phyloP scores from a whole-genome alignment of 2,113 vertebrate genomes.

The Lipophrys pholis region DNA sequence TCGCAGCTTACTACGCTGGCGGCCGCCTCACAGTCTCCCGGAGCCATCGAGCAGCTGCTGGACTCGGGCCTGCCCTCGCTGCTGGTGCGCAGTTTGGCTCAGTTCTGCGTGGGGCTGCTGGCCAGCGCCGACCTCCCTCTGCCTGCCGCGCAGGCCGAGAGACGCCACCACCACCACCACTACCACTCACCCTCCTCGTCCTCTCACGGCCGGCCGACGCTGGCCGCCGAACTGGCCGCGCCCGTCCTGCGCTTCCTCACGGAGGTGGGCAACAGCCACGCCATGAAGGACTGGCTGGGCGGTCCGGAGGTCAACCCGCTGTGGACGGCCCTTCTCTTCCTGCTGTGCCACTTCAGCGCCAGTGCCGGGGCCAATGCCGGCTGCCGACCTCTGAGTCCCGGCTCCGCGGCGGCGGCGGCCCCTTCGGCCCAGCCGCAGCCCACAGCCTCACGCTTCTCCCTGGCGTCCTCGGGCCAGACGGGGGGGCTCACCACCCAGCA shows the following conservation, averaged over 20 bases:
- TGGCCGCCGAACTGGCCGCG: slow-evolving; percentile 93
- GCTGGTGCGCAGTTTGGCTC: slow-evolving; percentile 93
- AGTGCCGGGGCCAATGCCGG: slow-evolving; percentile 71
- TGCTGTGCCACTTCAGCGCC: slow-evolving; percentile 96
- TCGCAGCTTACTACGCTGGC: slow-evolving; percentile 95
- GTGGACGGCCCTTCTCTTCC: slow-evolving; percentile 96
- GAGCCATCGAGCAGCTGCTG: slow-evolving; percentile 95
- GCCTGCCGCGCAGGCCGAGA: slow-evolving; percentile 83
- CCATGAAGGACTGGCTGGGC: slow-evolving; percentile 99
- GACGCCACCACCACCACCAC: slow-evolving; percentile 80
- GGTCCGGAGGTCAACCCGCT: slow-evolving; percentile 96
- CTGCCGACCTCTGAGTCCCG: slow-evolving; percentile 39
- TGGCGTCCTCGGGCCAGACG: slow-evolving; percentile 83
- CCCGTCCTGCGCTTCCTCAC: slow-evolving; percentile 96
- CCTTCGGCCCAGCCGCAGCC: slow-evolving; percentile 75
- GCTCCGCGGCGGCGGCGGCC: slow-evolving; percentile 40
- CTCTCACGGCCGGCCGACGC: slow-evolving; percentile 83
- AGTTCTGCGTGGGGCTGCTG: slow-evolving; percentile 91
- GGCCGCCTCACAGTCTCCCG: slow-evolving; percentile 94
- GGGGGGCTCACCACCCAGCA: slow-evolving; percentile 94
- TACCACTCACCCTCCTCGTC: slow-evolving; percentile 71
- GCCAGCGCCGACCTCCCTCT: slow-evolving; percentile 88
- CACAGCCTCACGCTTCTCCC: slow-evolving; percentile 81
- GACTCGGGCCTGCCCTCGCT: slow-evolving; percentile 95
- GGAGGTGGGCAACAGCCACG: slow-evolving; percentile 96